Conservation (phyloP, 2,888 invertebrate genomes). For the Trachelus tabidus region DNA sequence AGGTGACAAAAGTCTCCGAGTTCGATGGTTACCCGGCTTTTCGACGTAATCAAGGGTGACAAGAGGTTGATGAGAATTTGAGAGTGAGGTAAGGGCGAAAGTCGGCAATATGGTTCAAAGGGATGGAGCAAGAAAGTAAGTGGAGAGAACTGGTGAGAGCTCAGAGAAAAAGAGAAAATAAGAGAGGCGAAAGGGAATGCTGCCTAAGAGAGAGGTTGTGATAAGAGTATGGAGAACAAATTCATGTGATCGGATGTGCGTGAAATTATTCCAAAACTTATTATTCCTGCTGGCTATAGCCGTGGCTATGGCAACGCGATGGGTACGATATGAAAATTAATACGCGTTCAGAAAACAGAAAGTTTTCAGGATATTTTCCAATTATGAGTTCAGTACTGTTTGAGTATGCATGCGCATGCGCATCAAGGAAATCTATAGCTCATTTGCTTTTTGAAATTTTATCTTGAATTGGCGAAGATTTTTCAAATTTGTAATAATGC, state of each 20-base stretch:
- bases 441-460: background rate
- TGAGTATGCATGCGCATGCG: background rate
- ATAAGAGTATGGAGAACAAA: constrained; percentile 22
- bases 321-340: constrained; percentile 40
- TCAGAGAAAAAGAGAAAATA: constrained; percentile 5
- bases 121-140: constrained; percentile 2
- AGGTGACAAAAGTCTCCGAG: background rate
- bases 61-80: background rate
- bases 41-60: background rate
- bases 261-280: constrained; percentile 48
- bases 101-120: background rate
- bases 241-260: constrained; percentile 46
- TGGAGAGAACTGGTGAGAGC: background rate
- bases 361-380: constrained; percentile 37
- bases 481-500: background rate
- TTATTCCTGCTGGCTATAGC: constrained; percentile 37
- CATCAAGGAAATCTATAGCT: background rate
- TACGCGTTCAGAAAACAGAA: constrained; percentile 36
- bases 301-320: constrained; percentile 31
- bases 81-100: background rate
- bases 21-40: background rate
- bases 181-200: constrained; percentile 8
- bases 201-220: constrained; percentile 20
- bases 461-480: background rate
- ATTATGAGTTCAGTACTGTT: constrained; percentile 20